Base-by-base conservation (phyloP, 2,113 vertebrate genomes). In the Nothocercus julius region DNA sequence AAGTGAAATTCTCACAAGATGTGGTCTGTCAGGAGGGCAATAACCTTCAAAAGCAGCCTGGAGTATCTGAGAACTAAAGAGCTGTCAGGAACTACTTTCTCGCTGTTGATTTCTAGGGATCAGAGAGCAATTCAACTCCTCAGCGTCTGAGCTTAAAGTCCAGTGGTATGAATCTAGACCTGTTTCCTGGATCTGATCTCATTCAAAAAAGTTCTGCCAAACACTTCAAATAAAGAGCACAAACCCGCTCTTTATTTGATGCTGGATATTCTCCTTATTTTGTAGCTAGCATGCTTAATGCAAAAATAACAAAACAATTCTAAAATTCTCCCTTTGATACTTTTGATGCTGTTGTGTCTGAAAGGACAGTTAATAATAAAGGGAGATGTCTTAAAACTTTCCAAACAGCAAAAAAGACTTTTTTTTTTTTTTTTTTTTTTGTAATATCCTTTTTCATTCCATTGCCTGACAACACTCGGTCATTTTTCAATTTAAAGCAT, bases 391-490 rank as follows among this genome's bases (percentile, higher is more conserved):
- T 51, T 70, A 7, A 53, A 72, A 8, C 1, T 54, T 92, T 77
- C 24, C 54, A 87, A 91, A 38, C 6, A 81, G 64, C 14, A 66
- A 56, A 88, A 53, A 16, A 36, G n/a, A 19, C n/a, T n/a, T 32
- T 32, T n/a, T 68, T 28, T 34, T 49, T 72, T 56, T 32, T n/a
- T 68, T 28, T 34, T 49, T 72, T 56, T 80, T 51, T 63, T 38
- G 36, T 89, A 90, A 92, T 90, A 94, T 93, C 73, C 85, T 86
- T 96, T 90, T 92, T 78, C 61, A 73, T 94, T 86, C 53, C 44
- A 66, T 53, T 83, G 64, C 68, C 38, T 74, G 49, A 6, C 20
- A 68, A 63, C 38, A 59, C 85, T 66, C 76, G 67, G 45, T 75
- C 28, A 44, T 44, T 81, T 92, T 93, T 59, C 74, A 66, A 90